A percentile compares a stretch with the other conserved stretches of the same genome.
These are phyloP conservation scores for Trachelipus rathkii DNA, from an alignment of 1,140 invertebrate species.

Conservation along the genomic window DNA sequence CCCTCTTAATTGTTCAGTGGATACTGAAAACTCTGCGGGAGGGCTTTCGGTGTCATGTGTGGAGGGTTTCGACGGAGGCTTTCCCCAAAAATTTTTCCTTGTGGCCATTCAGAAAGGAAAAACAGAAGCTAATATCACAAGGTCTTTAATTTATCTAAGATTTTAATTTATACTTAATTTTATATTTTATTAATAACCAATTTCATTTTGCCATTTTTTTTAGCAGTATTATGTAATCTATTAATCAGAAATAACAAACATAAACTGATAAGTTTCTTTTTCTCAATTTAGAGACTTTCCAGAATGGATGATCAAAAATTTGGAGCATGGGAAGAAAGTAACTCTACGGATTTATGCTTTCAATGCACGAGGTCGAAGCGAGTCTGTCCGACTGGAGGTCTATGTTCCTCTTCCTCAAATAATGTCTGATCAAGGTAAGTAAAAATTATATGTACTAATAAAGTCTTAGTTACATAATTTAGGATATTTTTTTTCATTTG, in stretches of 20 bases:
- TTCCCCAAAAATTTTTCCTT: constrained; percentile 39
- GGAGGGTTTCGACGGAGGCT: constrained; percentile 73
- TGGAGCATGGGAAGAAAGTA: constrained; percentile 19
- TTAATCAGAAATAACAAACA: constrained; percentile 61
- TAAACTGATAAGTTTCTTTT: constrained; percentile 57
- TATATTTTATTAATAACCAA: constrained; percentile 53
- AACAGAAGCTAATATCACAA: constrained; percentile 31
- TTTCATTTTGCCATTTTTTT: not conserved
- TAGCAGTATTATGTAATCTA: constrained; percentile 67
- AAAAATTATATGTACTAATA: no score
- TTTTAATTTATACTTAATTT: no score
- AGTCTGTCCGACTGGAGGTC: constrained; percentile 49
- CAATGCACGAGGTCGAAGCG: constrained; percentile 34
- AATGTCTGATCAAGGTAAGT: constrained; percentile 1
- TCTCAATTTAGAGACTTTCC: constrained; percentile 51
- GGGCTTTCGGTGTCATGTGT: constrained; percentile 70
- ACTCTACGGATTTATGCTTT: constrained; percentile 22
- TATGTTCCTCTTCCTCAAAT: constrained; percentile 16
- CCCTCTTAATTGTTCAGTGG: constrained; percentile 67
- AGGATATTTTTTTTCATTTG: no score
- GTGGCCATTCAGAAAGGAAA: constrained; percentile 27
- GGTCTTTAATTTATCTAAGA: not conserved
- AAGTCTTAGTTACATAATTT: no score
- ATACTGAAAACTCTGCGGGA: constrained; percentile 72
- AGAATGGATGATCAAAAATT: constrained; percentile 31